Evolutionary conservation across 2,888 invertebrate species (phyloP).

Genomic region (Sesamia inferens): DNA sequence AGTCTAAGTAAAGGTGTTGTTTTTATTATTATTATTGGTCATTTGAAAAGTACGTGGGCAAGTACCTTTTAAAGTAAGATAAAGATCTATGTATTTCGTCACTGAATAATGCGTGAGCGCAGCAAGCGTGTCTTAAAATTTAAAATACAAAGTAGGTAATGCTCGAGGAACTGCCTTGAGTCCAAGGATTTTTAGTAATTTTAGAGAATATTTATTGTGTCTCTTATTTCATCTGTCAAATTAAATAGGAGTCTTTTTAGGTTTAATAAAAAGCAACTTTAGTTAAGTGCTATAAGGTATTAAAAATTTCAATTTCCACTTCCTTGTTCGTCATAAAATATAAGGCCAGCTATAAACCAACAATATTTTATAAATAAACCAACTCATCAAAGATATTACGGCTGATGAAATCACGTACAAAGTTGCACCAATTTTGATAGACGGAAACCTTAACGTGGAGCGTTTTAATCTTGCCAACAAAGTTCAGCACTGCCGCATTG

Average conservation of each 20-base stretch:
- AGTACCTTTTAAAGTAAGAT: constrained; percentile 25
- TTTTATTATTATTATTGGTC: constrained; percentile 12
- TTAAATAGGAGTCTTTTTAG: not conserved
- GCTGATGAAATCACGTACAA: constrained; percentile 61
- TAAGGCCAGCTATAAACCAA: constrained; percentile 19
- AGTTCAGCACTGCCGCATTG: constrained; percentile 61
- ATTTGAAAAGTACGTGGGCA: not conserved
- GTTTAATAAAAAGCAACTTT: not conserved
- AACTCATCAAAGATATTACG: constrained; percentile 43
- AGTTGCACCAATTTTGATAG: constrained; percentile 61
- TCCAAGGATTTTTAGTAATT: constrained; percentile 41
- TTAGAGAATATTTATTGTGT: constrained; percentile 10
- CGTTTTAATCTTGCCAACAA: constrained; percentile 63
- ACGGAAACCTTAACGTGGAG: constrained; percentile 40
- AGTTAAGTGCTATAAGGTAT: not conserved
- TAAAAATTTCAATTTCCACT: constrained; percentile 36
- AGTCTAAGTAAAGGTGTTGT: not conserved
- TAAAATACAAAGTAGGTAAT: constrained; percentile 29
- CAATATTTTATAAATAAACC: constrained; percentile 40
- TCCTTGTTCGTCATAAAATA: constrained; percentile 37
- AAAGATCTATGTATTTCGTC: constrained; percentile 42
- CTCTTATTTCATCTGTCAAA: constrained; percentile 17
- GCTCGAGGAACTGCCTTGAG: constrained; percentile 49
- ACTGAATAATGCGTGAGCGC: constrained; percentile 39
- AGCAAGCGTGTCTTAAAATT: constrained; percentile 26